Conservation (phyloP, 2,797 vertebrate genomes). For the Tapera naevia region DNA sequence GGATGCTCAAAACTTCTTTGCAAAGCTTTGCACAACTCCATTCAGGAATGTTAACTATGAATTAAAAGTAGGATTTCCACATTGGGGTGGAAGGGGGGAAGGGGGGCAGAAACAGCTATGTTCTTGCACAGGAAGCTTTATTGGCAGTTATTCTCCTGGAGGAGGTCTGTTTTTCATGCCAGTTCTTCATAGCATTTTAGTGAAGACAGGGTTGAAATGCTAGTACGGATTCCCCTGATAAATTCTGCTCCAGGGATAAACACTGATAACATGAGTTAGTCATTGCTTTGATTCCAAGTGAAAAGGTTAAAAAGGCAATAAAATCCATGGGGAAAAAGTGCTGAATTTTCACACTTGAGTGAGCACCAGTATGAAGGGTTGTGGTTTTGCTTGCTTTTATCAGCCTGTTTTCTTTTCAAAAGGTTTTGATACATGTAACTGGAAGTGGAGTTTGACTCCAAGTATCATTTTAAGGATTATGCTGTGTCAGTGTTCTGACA, state of each 20-base stretch:
- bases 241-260: background rate
- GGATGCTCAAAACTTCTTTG: background rate
- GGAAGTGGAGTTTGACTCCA: background rate
- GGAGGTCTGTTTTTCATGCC: too few species aligned
- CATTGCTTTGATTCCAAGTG: background rate
- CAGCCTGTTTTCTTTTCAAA: constrained; percentile 10
- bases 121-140: too few species aligned
- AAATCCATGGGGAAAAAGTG: background rate
- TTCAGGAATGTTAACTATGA: background rate
- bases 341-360: background rate
- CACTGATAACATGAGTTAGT: background rate
- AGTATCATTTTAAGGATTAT: background rate
- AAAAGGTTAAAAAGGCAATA: constrained; percentile 17
- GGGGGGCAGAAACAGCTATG: background rate
- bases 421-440: background rate
- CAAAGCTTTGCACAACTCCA: background rate
- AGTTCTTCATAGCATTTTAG: background rate
- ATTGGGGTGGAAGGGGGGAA: too few species aligned
- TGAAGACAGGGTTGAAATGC: background rate
- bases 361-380: background rate
- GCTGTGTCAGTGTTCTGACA: background rate
- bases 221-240: background rate
- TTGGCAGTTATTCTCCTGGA: too few species aligned
- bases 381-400: background rate
- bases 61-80: background rate